These are phyloP conservation scores for Morus bassanus DNA, from an alignment of 2,797 vertebrate genomes.

Conservation along the genomic window DNA sequence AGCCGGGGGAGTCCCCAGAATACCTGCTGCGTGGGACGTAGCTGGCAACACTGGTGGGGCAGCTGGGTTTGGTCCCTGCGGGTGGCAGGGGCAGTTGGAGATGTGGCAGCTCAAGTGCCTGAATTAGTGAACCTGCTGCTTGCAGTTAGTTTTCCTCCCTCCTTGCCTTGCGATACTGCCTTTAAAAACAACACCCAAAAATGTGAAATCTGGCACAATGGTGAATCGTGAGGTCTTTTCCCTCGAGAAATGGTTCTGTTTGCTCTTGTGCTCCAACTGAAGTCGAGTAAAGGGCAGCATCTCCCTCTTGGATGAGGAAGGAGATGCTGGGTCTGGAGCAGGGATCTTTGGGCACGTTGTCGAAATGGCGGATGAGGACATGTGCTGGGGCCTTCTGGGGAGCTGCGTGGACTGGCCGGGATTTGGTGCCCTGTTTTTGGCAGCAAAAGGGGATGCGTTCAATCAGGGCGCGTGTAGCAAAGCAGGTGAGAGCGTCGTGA, in stretches of 20 bases:
- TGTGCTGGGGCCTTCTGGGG: background rate
- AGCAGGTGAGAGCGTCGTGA: rapidly evolving
- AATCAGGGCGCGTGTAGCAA: rapidly evolving
- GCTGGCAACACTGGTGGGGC: background rate
- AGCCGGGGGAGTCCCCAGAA: background rate
- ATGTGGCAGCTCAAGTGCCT: background rate
- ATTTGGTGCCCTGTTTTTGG: background rate
- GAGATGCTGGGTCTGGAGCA: background rate
- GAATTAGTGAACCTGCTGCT: background rate
- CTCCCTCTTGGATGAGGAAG: background rate
- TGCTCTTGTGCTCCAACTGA: background rate
- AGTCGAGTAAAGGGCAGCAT: background rate
- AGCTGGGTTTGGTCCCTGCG: background rate
- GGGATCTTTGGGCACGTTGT: background rate
- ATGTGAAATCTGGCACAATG: background rate
- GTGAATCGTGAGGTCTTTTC: background rate
- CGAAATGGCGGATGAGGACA: background rate
- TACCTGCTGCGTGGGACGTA: background rate
- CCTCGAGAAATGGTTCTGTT: background rate
- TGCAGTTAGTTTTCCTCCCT: background rate
- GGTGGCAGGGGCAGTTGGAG: background rate
- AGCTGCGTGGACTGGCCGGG: background rate
- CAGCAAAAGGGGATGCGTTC: background rate
- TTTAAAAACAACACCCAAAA: background rate
- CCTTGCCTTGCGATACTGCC: background rate